A percentile compares a stretch with the other conserved stretches of the same genome.
Conservation (phyloP, 2,113 vertebrate species). For the Calonectris borealis region DNA sequence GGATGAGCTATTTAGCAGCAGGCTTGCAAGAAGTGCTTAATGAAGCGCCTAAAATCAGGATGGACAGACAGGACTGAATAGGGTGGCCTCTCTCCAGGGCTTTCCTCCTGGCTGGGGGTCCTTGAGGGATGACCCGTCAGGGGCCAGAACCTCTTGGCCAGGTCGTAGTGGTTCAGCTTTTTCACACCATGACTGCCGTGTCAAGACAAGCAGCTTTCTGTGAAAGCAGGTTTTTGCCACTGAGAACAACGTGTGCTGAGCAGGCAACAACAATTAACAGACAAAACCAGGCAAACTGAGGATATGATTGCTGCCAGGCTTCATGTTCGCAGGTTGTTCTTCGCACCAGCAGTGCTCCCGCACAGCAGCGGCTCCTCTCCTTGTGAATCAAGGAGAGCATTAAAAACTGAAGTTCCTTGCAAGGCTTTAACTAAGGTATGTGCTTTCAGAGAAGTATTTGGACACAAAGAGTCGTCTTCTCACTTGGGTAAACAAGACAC, state of each 20-base stretch:
- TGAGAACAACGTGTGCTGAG: not conserved
- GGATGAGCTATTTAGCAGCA: not conserved
- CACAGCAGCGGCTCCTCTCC: not conserved
- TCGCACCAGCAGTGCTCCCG: rapidly evolving
- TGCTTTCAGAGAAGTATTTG: not conserved
- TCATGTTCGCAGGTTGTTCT: not conserved
- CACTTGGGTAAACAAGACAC: not conserved
- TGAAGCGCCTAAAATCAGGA: not conserved
- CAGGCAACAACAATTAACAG: not conserved
- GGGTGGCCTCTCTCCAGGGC: not conserved
- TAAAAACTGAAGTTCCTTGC: not conserved
- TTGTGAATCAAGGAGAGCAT: not conserved
- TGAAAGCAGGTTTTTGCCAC: not conserved
- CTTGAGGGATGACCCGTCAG: not conserved
- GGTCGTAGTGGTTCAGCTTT: rapidly evolving
- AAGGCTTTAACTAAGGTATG: not conserved
- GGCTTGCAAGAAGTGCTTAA: not conserved
- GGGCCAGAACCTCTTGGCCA: not conserved
- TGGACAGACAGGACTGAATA: not conserved
- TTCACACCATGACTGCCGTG: not conserved
- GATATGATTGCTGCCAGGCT: not conserved
- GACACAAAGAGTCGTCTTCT: not conserved
- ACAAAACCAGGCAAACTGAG: not conserved
- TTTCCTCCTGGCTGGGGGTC: not conserved
- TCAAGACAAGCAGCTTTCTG: rapidly evolving